Evolutionary conservation across 2,888 invertebrate species (phyloP).

Genomic region (Camponotus fellah): DNA sequence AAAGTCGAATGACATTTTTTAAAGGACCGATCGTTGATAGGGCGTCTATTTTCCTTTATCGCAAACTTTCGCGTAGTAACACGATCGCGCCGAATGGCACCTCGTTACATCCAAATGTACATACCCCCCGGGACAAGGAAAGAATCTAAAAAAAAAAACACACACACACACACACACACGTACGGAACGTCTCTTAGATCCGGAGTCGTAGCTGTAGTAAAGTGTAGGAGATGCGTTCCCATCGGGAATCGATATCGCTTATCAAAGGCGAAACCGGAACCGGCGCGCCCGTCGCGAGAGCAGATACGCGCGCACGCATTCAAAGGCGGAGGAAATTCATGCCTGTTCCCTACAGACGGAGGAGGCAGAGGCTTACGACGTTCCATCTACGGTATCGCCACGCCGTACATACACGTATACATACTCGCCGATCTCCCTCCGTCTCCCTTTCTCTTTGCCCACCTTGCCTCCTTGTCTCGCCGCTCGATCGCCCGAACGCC

Average conservation of each 20-base stretch:
- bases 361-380: constrained; percentile 58
- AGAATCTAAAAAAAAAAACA: constrained; percentile 44
- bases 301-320: constrained; percentile 63
- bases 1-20: not conserved
- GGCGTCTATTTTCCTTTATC: constrained; percentile 28
- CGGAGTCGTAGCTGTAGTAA: constrained; percentile 67
- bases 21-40: not conserved
- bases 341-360: constrained; percentile 65
- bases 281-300: constrained; percentile 64
- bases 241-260: constrained; percentile 76
- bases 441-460: constrained; percentile 59
- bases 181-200: constrained; percentile 67
- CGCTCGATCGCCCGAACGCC: constrained; percentile 33
- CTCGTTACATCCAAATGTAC: constrained; percentile 49
- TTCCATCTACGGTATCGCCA: constrained; percentile 64
- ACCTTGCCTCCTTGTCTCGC: constrained; percentile 46
- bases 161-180: constrained; percentile 13
- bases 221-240: constrained; percentile 64
- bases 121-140: constrained; percentile 40
- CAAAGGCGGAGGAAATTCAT: constrained; percentile 70
- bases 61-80: not conserved
- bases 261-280: constrained; percentile 75
- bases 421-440: constrained; percentile 44
- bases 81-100: constrained; percentile 35
- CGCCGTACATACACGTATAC: not conserved